Base-by-base conservation (phyloP, 2,888 invertebrate species). In the Amphipoea oculea region DNA sequence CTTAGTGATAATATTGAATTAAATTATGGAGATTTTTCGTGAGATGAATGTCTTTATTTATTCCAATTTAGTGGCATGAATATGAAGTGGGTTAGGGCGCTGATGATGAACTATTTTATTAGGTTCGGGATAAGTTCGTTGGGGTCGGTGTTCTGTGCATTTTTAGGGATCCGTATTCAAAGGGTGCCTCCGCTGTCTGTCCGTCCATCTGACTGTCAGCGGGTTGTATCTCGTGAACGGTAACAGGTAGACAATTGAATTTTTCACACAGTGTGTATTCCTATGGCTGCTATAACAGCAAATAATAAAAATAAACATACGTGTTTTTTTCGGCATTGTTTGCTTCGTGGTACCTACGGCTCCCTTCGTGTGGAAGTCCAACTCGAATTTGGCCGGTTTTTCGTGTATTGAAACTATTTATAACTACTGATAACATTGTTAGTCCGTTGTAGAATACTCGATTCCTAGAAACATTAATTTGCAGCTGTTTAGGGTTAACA, bases 1-100 rank as follows among this genome's bases (percentile, higher is more conserved):
- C 89, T 91, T 92, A 94, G 92, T 93, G 89, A 90, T 92, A 91
- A 91, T 92, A 90, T 86, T 88, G 86, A 91, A 92, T 90, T 92
- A 88, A 91, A 89, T 91, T 90, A 91, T 87, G 89, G 82, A 89
- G 84, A 90, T 90, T 80, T 82, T 75, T 40, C 73, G 54, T 76
- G 78, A 82, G 79, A 87, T 82, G 79, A 84, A 83, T 82, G 79
- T 67, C 68, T 88, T 85, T 84, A 79, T 86, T 78, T 88, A 79
- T 85, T 86, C 51, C 40, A 66, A 76, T 87, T 81, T 72, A 81
- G 67, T 54, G 40, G 29, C 69, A 70, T 78, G 79, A 80, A 86
- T 83, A 82, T 84, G 69, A 88, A 79, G 40, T 76, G 60, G 73
- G 80, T 78, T 51, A 73, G 40, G 54, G 40, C 29, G 60, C 12